phyloP scores from a whole-genome alignment of 2,797 vertebrate species.

The Gambelia wislizenii region DNA sequence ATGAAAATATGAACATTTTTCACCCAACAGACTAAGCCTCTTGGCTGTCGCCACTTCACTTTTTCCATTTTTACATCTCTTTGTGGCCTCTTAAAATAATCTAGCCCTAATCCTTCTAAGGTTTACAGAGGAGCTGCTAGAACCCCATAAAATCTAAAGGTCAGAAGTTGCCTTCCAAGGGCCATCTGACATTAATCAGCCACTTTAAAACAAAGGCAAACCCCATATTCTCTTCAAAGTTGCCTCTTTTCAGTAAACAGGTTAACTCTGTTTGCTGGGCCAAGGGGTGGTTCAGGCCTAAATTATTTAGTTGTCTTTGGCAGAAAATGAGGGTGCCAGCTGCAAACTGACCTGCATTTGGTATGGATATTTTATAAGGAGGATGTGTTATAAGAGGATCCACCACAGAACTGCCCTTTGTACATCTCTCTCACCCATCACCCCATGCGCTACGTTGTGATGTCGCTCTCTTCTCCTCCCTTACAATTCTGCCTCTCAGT shows the following conservation, averaged over 20 bases:
- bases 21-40: conserved; percentile 42
- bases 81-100: conserved; percentile 45
- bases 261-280: not conserved
- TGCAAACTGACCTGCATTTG: not conserved
- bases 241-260: not conserved
- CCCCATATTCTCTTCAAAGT: not conserved
- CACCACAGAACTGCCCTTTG: not conserved
- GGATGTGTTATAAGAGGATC: not conserved
- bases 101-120: conserved; percentile 22
- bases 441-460: not conserved
- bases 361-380: not conserved
- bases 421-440: too few relatives aligned
- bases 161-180: not conserved
- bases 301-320: not conserved
- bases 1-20: conserved; percentile 33
- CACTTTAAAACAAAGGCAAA: not conserved
- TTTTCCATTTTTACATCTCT: conserved; percentile 22
- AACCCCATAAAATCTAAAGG: conserved; percentile 1
- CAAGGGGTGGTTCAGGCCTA: not conserved
- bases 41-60: conserved; percentile 35
- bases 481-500: not conserved
- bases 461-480: not conserved
- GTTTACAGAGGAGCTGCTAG: not conserved
- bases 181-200: conserved; percentile 8
- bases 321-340: not conserved